Evolutionary conservation across 2,797 vertebrate species (phyloP), one percentile per base, ranked within the genome.

Genomic region (Hydrocynus forskahlii): DNA sequence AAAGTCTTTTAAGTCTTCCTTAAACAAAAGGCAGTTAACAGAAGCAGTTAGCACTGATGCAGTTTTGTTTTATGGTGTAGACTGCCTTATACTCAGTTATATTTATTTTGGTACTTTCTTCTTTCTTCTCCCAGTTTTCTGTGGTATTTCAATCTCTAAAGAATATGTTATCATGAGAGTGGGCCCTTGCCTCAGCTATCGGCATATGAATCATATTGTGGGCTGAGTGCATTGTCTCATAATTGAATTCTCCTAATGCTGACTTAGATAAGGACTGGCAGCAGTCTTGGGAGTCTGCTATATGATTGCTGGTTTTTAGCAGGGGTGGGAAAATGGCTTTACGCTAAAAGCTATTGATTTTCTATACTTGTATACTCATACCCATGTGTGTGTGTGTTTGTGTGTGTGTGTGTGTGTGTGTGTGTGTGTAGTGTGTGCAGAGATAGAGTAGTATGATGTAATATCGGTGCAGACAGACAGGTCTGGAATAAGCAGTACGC

Each of bases 301-400:
- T 60, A 60, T 74, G 75, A 74, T 43, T 74, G 62, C 60, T 68
- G 52, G 40, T 13, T 72, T 82, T 78, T 40, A 68, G 69, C 25
- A 78, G 48, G 76, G 69, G 43, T 82, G 52, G 70, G 29, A 82
- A 76, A 76, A 78, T 74, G 35, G 62, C 43, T 63, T 23, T 64
- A 35, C 10, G 43, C 80, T 79, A 79, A 81, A 40, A 82, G 70
- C 60, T 81, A 82, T 85, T 79, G 83, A 82, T 82, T 81, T 71
- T 63, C 48, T 38, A 35, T 75, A 57, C 25, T 12, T 59, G 23
- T 72, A 52, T 63, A 17, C 48, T 54, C 10, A 48, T 43, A 35
- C 10, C 55, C 14, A 0, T 43, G 71, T 25, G 16, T 68, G 62
- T 68, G 38, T 35, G 25, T 76, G 66, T 12, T 14, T 76, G 40